Evolutionary conservation across 1,140 invertebrate genomes (phyloP).

Genomic region (Dryas iulia): DNA sequence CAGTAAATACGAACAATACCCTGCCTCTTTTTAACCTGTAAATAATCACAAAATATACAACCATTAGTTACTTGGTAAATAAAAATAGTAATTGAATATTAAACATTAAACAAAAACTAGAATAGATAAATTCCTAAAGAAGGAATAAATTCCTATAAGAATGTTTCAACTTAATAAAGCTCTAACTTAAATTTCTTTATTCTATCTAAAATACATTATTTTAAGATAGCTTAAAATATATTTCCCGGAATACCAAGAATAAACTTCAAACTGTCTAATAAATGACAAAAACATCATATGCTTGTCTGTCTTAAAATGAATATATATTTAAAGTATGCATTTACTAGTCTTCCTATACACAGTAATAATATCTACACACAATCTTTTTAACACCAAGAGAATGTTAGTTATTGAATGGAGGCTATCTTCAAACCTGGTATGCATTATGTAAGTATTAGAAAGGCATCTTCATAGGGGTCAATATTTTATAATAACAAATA

Average conservation of each 20-base stretch:
- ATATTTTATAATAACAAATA: constrained; percentile 11
- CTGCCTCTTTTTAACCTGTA: constrained; percentile 32
- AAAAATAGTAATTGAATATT: constrained; percentile 40
- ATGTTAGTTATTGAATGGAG: constrained; percentile 28
- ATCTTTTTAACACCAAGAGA: neutral
- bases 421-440: constrained; percentile 26
- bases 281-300: too few species aligned
- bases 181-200: too few species aligned
- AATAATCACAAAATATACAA: neutral
- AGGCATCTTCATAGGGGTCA: constrained; percentile 42
- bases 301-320: neutral
- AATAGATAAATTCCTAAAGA: too few species aligned
- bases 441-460: constrained; percentile 54
- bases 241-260: too few species aligned
- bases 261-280: too few species aligned
- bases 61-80: too few species aligned
- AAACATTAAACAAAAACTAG: neutral
- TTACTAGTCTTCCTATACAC: neutral
- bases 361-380: neutral
- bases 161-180: too few species aligned
- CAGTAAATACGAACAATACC: constrained; percentile 48
- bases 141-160: too few species aligned
- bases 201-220: too few species aligned
- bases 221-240: too few species aligned
- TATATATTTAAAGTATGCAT: neutral